Percentiles rank a stretch among this genome's conserved stretches.
Evolutionary conservation across 2,888 invertebrate genomes (phyloP).

Genomic region (Sarcophaga caerulescens): DNA sequence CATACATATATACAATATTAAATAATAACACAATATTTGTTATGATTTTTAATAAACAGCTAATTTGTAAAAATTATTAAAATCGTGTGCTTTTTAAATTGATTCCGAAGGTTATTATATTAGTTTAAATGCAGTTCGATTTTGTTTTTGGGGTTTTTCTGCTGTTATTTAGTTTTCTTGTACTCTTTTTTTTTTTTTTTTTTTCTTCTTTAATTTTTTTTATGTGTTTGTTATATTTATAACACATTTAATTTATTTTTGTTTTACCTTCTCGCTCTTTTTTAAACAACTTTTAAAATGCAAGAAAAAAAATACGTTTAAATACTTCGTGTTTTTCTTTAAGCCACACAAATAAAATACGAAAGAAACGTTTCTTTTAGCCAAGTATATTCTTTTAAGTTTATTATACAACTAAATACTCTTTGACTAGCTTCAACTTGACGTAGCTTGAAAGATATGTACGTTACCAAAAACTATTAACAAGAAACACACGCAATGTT

Average conservation of each 20-base stretch:
- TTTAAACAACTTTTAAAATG: constrained; percentile 27
- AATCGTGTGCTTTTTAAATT: constrained; percentile 6
- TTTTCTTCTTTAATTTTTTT: constrained; percentile 36
- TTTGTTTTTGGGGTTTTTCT: constrained; percentile 20
- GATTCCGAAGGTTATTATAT: constrained; percentile 53
- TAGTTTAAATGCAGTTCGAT: constrained; percentile 42
- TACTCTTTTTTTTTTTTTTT: not conserved
- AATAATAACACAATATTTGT: not conserved
- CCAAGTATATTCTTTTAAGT: constrained; percentile 58
- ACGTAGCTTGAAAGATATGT: constrained; percentile 6
- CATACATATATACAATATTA: not conserved
- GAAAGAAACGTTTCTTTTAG: not conserved
- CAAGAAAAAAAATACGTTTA: constrained; percentile 28
- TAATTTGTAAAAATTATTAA: not conserved
- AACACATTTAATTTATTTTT: constrained; percentile 27
- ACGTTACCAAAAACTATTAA: constrained; percentile 27
- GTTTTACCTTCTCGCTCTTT: constrained; percentile 40
- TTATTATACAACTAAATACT: constrained; percentile 59
- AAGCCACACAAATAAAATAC: not conserved
- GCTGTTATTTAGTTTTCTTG: constrained; percentile 10
- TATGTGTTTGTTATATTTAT: constrained; percentile 32
- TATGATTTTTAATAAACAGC: not conserved
- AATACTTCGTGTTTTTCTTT: constrained; percentile 21
- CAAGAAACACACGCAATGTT: constrained; percentile 33
- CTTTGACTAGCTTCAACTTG: constrained; percentile 40